Conservation (phyloP, 2,888 invertebrate species). For the Mimumesa dahlbomi region DNA sequence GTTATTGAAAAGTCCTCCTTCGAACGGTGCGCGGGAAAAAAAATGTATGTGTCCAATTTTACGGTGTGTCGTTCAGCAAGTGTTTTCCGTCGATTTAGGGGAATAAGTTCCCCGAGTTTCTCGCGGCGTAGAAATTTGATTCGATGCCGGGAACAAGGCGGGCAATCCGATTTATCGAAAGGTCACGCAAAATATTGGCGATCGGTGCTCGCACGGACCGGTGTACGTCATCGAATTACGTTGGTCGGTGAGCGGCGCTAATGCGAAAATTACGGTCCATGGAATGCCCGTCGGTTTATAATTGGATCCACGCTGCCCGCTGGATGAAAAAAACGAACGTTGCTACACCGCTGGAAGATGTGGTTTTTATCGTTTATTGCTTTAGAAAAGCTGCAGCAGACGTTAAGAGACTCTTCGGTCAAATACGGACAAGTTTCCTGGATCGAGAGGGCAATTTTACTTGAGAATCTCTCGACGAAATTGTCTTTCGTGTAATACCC, state of each 20-base stretch:
- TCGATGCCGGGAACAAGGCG: constrained; percentile 31
- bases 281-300: constrained; percentile 49
- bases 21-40: no score
- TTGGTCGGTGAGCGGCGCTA: constrained; percentile 45
- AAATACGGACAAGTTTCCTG: background rate
- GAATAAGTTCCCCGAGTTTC: constrained; percentile 31
- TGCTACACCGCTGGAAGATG: constrained; percentile 19
- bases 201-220: constrained; percentile 19
- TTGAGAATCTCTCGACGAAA: no score
- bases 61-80: no score
- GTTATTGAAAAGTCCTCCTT: no score
- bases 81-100: no score
- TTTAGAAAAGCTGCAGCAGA: no score
- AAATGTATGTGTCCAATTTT: no score
- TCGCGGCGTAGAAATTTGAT: constrained; percentile 41
- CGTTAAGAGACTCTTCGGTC: no score
- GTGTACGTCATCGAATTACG: constrained; percentile 47
- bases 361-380: constrained; percentile 37
- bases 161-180: constrained; percentile 51
- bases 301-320: constrained; percentile 45
- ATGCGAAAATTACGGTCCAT: constrained; percentile 53
- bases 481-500: no score
- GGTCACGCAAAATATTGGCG: constrained; percentile 23
- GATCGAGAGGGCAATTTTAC: no score
- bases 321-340: constrained; percentile 41